phyloP scores from a whole-genome alignment of 2,797 vertebrate genomes.

The Xyrichtys novacula region DNA sequence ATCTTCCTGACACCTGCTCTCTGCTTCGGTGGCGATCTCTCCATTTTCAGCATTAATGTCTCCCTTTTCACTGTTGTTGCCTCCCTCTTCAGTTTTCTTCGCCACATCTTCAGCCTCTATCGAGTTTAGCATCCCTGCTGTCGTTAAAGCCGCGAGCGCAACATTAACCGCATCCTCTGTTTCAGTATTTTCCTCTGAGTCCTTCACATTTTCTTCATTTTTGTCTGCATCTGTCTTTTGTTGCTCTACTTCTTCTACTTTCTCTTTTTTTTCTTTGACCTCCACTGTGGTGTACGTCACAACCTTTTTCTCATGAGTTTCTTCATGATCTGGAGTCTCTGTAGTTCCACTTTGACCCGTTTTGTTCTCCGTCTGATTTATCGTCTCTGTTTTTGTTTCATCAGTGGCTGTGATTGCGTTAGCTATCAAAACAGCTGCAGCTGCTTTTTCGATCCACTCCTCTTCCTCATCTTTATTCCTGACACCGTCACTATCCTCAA shows the following conservation, averaged over 20 bases:
- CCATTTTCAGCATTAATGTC: slow-evolving; percentile 61
- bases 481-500: slow-evolving; percentile 1
- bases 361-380: slow-evolving; percentile 17
- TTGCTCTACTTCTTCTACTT: slow-evolving; percentile 30
- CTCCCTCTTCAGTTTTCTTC: slow-evolving; percentile 14
- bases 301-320: slow-evolving; percentile 19
- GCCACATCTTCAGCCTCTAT: slow-evolving; percentile 21
- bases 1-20: slow-evolving; percentile 3
- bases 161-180: slow-evolving; percentile 34
- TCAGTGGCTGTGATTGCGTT: neutral
- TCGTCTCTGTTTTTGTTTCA: slow-evolving; percentile 28
- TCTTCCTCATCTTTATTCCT: slow-evolving; percentile 20
- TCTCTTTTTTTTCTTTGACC: slow-evolving; percentile 25
- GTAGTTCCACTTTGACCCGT: slow-evolving; percentile 17
- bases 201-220: slow-evolving; percentile 33
- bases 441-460: slow-evolving; percentile 30
- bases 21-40: slow-evolving; percentile 42
- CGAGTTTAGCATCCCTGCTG: slow-evolving; percentile 8
- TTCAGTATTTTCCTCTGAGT: slow-evolving; percentile 27
- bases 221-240: slow-evolving; percentile 13
- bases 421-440: slow-evolving; percentile 10
- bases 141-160: neutral
- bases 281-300: slow-evolving; percentile 17
- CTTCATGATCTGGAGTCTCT: slow-evolving; percentile 19
- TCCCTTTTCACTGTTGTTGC: slow-evolving; percentile 17